A percentile compares a stretch with the other conserved stretches of the same genome.
Evolutionary conservation across 1,140 invertebrate genomes (phyloP).

Genomic region (Nasonia giraulti): DNA sequence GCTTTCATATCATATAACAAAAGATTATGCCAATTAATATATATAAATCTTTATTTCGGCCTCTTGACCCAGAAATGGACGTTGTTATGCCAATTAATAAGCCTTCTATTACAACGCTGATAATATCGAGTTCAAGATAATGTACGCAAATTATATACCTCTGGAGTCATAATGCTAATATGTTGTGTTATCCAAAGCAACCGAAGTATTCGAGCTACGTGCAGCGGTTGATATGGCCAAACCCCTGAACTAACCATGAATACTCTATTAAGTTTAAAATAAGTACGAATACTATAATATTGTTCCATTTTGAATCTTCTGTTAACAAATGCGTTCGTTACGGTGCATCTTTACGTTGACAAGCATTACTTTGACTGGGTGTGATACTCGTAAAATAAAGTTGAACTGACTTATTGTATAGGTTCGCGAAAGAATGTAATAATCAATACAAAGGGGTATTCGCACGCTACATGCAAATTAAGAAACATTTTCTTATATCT

Average conservation of each 20-base stretch:
- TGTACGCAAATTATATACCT: not conserved
- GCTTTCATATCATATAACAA: too few species aligned
- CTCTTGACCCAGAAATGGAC: too few species aligned
- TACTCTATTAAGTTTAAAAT: conserved; percentile 10
- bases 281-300: not conserved
- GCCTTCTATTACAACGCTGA: too few species aligned
- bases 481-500: conserved; percentile 8
- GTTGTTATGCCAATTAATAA: too few species aligned
- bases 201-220: not conserved
- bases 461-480: not conserved
- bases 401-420: not conserved
- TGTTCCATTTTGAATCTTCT: not conserved
- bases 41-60: too few species aligned
- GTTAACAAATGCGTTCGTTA: too few species aligned
- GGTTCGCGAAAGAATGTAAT: not conserved
- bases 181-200: conserved; percentile 3
- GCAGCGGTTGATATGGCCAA: conserved; percentile 14
- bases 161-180: not conserved
- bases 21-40: too few species aligned
- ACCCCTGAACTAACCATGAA: conserved; percentile 19
- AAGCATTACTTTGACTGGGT: not conserved
- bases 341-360: not conserved
- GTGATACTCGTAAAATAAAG: not conserved
- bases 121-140: too few species aligned
- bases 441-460: not conserved